Evolutionary conservation across 1,140 invertebrate species (phyloP), one percentile per base, ranked within the genome.

Genomic region (Drosophila tani): DNA sequence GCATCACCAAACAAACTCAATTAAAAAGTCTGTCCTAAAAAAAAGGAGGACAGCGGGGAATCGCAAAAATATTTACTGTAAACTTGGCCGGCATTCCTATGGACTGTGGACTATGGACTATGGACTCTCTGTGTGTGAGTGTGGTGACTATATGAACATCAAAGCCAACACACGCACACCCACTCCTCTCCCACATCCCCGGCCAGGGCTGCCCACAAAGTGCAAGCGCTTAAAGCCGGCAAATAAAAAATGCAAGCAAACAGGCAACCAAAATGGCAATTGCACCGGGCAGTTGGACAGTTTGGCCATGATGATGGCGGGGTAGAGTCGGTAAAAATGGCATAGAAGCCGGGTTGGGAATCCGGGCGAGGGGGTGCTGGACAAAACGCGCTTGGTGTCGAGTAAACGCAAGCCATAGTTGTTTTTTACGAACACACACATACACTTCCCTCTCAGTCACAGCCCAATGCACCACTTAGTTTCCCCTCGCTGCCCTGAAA

Each of bases 61-160:
- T 88, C 81, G 84, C 81, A 88, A 88, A 88, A 88, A 88, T 88
- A 88, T 88, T 88, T 88, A 88, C 84, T 88, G 84, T 84, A 90
- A 90, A 85, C 85, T 88, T 63, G 81, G 78, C 55, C 62, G 58
- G 29, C 59, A 59, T 32, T 73, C 60, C 58, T 47, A 76, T 35
- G 32, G 32, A 35, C 32, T 35, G 11, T 11, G 32, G 32, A 35
- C 32, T 35, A 3, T 24, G 3, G 21, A 24, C 21, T 24, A 8
- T 32, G 29, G 1, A 29, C 7, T 32, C 7, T 7, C 0, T 32
- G 24, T 17, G 49, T 32, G 50, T 32, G n/a, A 29, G 50, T 19
- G 29, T 35, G 32, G 58, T 24, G 21, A 88, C 67, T 87, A 82
- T 83, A 87, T 87, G 80, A 87, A 87, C 83, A 87, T 87, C 75